Conservation (phyloP, 2,797 vertebrate genomes). For the Monodelphis domestica region DNA sequence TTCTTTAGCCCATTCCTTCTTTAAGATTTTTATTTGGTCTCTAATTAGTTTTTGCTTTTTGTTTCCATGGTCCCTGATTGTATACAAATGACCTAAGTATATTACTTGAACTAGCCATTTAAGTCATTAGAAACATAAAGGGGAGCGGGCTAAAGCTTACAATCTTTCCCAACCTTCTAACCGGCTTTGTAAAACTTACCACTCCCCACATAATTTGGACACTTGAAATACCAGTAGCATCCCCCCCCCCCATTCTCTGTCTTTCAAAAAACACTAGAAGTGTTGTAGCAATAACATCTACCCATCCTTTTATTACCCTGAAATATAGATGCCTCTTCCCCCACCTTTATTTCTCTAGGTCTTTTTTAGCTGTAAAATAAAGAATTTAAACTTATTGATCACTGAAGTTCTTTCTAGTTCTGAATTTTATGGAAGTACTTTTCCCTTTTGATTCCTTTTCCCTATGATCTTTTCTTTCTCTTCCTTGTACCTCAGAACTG, state of each 20-base stretch:
- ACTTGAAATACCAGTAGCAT: neutral
- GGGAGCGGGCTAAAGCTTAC: neutral
- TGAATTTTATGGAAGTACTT: neutral
- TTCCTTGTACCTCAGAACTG: neutral
- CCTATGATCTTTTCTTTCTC: neutral
- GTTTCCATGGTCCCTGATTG: too few relatives aligned
- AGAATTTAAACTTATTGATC: neutral
- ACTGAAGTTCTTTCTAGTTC: neutral
- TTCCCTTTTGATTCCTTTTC: neutral
- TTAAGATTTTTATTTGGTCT: too few relatives aligned
- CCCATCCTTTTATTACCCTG: neutral
- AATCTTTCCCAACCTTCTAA: neutral
- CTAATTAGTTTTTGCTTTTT: too few relatives aligned
- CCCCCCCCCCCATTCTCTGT: neutral
- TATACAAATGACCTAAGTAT: too few relatives aligned
- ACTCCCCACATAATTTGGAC: neutral
- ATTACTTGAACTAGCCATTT: neutral
- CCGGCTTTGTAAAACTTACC: neutral
- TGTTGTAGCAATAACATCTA: neutral
- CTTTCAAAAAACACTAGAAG: neutral
- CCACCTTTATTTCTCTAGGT: neutral
- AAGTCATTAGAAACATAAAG: neutral
- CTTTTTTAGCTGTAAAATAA: neutral
- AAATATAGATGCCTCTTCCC: neutral
- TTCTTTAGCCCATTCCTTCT: too few relatives aligned